A percentile compares a stretch with the other conserved stretches of the same genome.
phyloP scores from a whole-genome alignment of 2,888 invertebrate species.

The Coecobrya sp. region DNA sequence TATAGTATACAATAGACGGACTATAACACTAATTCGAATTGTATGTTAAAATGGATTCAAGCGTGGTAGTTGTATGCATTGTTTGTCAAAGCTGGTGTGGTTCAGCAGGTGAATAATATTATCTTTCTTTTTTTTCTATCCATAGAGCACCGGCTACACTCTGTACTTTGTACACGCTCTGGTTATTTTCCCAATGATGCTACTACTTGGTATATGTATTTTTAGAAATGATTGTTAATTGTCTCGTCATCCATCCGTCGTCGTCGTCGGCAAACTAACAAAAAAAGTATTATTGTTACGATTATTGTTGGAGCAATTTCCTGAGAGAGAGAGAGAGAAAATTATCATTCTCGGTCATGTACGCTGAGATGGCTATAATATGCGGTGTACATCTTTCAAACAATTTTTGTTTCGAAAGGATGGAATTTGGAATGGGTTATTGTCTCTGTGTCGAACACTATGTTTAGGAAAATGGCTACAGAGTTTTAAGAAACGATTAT shows the following conservation, averaged over 20 bases:
- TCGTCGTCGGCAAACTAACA: not conserved
- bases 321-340: conserved; percentile 36
- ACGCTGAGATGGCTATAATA: too few relatives aligned
- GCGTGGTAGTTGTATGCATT: not conserved
- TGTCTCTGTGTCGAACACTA: not conserved
- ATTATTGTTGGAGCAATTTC: conserved; percentile 64
- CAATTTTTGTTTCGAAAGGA: not conserved
- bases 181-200: not conserved
- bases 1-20: conserved; percentile 6
- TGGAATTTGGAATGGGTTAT: not conserved
- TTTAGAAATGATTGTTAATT: conserved; percentile 6
- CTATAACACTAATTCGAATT: conserved; percentile 24
- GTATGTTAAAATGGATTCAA: conserved; percentile 6
- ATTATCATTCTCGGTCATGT: conserved; percentile 48
- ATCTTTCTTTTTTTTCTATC: too few relatives aligned
- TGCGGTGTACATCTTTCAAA: not conserved
- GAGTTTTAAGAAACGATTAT: too few relatives aligned
- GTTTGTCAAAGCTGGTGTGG: not conserved
- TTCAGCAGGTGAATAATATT: not conserved
- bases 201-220: not conserved
- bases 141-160: not conserved
- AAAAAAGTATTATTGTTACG: conserved; percentile 61
- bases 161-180: conserved; percentile 3
- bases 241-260: conserved; percentile 52
- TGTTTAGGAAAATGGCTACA: too few relatives aligned